Evolutionary conservation across 1,140 invertebrate species (phyloP), one percentile per base, ranked within the genome.

Genomic region (Nymphalis io): DNA sequence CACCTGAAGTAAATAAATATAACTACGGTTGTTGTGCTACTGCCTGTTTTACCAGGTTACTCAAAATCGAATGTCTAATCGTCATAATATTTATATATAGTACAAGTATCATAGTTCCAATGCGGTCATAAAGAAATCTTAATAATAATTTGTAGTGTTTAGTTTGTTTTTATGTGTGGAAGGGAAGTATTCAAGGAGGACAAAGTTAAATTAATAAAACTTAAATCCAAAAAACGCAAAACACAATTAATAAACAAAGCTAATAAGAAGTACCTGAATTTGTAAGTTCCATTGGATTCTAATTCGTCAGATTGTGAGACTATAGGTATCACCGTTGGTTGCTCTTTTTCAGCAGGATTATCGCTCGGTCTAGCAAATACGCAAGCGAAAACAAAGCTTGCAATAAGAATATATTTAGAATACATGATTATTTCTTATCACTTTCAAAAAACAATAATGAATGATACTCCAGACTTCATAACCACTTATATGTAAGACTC

Each of bases 251-350:
- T 33, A 8, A 15, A 11, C 5, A 27, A 55, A 58, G 53, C 20
- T 18, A 21, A 40, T 57, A 5, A 38, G 10, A 15, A 58, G 67
- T 83, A 93, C 90, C 90, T 93, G 80, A 84, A 92, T 80, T 90
- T 85, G 74, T 94, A 93, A 10, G 92, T 90, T 69, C 93, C 93
- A 70, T 94, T 93, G 0, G 90, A 78, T 65, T 93, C 92, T 1
- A 93, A 87, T 60, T 93, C 91, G 44, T 91, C 85, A 3, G 80
- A 86, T 53, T 93, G 92, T 12, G 88, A 85, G 3, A 94, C 33
- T 27, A 94, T 94, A 0, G 93, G 84, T 10, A 93, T 89, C 0
- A 92, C 90, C 3, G 88, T 89, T 0, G 82, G 77, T 44, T 87
- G 87, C 48, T 83, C 77, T 27, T 85, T 82, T 68, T 91, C 78